Percentiles rank a stretch among this genome's conserved stretches.
Conservation (phyloP, 2,797 vertebrate genomes). For the Polyboroides typus region DNA sequence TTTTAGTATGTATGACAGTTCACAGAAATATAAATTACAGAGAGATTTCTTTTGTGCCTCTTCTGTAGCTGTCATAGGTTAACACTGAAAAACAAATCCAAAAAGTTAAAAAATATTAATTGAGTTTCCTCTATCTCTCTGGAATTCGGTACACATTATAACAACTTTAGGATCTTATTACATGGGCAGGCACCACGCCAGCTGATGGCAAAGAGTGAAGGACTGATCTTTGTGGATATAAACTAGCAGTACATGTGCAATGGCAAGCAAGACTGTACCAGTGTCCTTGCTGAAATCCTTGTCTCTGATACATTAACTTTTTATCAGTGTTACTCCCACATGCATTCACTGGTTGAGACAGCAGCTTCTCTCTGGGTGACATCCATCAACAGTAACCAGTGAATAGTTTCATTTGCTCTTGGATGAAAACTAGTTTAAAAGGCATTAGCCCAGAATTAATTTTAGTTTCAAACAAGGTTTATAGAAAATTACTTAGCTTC, state of each 20-base stretch:
- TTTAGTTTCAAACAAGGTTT: background rate
- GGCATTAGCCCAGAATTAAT: background rate
- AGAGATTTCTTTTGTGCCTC: background rate
- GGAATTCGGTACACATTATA: background rate
- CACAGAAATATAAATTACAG: slow-evolving; percentile 24
- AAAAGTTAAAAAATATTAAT: background rate
- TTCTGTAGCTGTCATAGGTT: background rate
- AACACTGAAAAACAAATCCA: background rate
- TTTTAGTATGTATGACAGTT: background rate
- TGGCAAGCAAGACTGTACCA: background rate
- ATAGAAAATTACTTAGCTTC: background rate
- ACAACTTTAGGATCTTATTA: background rate
- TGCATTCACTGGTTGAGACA: background rate
- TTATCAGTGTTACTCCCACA: background rate
- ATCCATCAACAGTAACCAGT: background rate
- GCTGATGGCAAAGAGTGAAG: background rate
- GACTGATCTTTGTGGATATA: background rate
- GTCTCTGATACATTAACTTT: background rate
- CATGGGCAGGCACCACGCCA: background rate
- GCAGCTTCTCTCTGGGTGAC: background rate
- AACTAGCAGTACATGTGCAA: background rate
- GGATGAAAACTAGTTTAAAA: background rate
- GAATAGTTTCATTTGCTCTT: background rate
- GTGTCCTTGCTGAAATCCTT: background rate
- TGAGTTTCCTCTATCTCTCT: background rate